Conservation (phyloP, 2,797 vertebrate genomes). For the Aulostomus chinensis region DNA sequence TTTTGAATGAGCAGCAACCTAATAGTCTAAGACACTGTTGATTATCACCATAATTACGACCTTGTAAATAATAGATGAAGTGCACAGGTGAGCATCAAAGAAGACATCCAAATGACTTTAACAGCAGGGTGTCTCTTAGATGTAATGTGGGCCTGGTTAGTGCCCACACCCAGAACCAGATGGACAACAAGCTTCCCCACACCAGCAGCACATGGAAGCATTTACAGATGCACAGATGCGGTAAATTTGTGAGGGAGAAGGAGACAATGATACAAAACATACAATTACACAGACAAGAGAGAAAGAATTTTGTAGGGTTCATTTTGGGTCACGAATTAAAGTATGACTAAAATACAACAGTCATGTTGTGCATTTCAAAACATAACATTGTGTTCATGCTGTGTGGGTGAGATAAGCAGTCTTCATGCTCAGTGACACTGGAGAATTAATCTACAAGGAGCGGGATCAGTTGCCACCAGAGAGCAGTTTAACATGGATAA, state of each 20-base stretch:
- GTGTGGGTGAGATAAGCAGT: conserved; percentile 55
- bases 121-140: not conserved
- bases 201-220: conserved; percentile 70
- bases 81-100: conserved; percentile 9
- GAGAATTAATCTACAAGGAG: conserved; percentile 31
- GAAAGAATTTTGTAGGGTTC: conserved; percentile 9
- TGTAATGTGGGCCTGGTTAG: conserved; percentile 8
- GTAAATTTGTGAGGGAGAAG: conserved; percentile 20
- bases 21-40: not conserved
- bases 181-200: conserved; percentile 43
- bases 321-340: conserved; percentile 1
- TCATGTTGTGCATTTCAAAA: conserved; percentile 40
- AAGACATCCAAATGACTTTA: conserved; percentile 2
- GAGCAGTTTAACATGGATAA: conserved; percentile 6
- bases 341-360: conserved; percentile 24
- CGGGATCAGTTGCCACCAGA: conserved; percentile 20
- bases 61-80: conserved; percentile 10
- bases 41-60: not conserved
- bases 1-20: too few species aligned
- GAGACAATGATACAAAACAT: not conserved
- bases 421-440: conserved; percentile 43
- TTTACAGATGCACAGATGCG: conserved; percentile 66
- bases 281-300: not conserved
- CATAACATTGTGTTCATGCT: conserved; percentile 37
- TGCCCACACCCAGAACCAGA: conserved; percentile 44